Evolutionary conservation across 2,113 vertebrate genomes (phyloP).

Genomic region (Mustela nigripes): DNA sequence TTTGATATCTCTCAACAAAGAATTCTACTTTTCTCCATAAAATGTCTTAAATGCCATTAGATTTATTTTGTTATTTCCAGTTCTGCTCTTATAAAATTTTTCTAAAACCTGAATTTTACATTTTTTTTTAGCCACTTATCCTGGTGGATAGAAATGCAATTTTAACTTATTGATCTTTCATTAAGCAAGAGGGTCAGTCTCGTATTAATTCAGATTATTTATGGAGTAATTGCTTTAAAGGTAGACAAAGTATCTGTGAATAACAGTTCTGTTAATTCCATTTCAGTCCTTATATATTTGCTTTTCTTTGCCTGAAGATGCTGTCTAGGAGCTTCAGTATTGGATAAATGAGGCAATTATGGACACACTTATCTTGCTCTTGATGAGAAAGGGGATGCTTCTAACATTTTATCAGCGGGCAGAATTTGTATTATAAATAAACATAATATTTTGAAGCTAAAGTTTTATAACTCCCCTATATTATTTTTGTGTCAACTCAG

Average conservation of each 20-base stretch:
- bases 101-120: not conserved
- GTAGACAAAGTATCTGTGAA: not conserved
- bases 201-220: slow-evolving; percentile 7
- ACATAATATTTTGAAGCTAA: not conserved
- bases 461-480: not conserved
- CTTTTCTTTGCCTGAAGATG: not conserved
- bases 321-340: not conserved
- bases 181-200: not conserved
- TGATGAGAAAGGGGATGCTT: not conserved
- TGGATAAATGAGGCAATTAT: not conserved
- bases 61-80: not conserved
- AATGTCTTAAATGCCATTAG: not conserved
- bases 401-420: not conserved
- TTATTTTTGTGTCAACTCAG: not conserved
- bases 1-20: not conserved
- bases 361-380: not conserved
- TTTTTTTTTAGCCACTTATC: not conserved
- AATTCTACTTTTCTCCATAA: not conserved
- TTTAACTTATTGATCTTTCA: not conserved
- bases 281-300: not conserved
- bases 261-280: not conserved
- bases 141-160: not conserved
- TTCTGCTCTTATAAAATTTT: not conserved
- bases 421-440: not conserved
- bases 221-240: not conserved